These are phyloP conservation scores for Coregonus ussuriensis DNA, from an alignment of 2,797 vertebrate genomes.

Conservation along the genomic window DNA sequence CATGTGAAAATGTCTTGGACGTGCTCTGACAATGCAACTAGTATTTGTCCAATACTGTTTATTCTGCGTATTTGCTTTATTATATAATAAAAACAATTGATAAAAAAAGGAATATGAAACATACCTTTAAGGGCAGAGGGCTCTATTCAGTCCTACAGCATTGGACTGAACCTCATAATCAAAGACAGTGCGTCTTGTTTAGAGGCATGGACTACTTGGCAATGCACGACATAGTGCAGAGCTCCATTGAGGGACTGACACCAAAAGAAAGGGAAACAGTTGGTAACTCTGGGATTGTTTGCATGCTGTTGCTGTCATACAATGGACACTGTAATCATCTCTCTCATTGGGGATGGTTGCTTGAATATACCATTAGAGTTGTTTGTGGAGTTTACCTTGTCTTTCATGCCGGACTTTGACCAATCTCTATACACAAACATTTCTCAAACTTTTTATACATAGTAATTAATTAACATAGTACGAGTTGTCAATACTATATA, in stretches of 20 bases:
- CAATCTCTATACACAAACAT: too few relatives aligned
- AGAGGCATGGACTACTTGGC: constrained; percentile 20
- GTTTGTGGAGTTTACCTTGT: too few relatives aligned
- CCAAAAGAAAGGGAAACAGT: constrained; percentile 9
- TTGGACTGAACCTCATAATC: background rate
- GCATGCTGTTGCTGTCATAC: constrained; percentile 2
- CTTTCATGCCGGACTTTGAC: too few relatives aligned
- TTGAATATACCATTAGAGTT: background rate
- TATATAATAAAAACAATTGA: background rate
- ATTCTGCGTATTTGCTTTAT: background rate
- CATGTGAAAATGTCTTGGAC: background rate
- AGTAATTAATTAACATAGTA: too few relatives aligned
- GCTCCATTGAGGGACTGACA: constrained; percentile 2
- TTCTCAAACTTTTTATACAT: too few relatives aligned
- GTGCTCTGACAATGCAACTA: background rate
- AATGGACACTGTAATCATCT: background rate
- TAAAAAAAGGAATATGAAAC: background rate
- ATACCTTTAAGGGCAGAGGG: too few relatives aligned
- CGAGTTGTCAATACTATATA: too few relatives aligned
- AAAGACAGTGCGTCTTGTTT: constrained; percentile 16
- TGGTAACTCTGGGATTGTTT: constrained; percentile 10
- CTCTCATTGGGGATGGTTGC: background rate
- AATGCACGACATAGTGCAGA: background rate
- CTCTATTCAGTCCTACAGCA: background rate
- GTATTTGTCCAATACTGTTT: background rate